phyloP scores from a whole-genome alignment of 2,888 invertebrate species.

The Cerceris rybyensis region DNA sequence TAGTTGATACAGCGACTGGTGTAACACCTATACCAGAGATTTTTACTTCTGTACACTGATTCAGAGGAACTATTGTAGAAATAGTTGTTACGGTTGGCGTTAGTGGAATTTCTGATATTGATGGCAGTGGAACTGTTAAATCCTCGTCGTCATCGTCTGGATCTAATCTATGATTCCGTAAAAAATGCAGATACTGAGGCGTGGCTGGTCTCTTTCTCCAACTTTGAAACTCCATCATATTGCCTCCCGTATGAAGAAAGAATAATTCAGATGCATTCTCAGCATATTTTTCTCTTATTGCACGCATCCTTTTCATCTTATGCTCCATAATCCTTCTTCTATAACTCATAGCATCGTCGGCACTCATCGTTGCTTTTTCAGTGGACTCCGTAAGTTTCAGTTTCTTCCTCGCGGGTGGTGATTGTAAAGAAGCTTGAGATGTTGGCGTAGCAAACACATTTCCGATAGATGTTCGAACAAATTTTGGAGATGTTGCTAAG shows the following conservation, averaged over 20 bases:
- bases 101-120: slow-evolving; percentile 52
- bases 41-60: slow-evolving; percentile 84
- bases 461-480: slow-evolving; percentile 77
- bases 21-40: slow-evolving; percentile 85
- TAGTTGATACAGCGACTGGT: slow-evolving; percentile 85
- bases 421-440: slow-evolving; percentile 68
- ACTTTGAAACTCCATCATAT: slow-evolving; percentile 93
- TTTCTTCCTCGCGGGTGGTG: slow-evolving; percentile 82
- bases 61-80: slow-evolving; percentile 61
- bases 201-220: slow-evolving; percentile 93
- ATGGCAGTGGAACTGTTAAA: slow-evolving; percentile 74
- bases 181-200: slow-evolving; percentile 88
- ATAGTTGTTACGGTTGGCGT: slow-evolving; percentile 49
- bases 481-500: slow-evolving; percentile 78
- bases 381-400: slow-evolving; percentile 79
- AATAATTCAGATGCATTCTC: slow-evolving; percentile 93
- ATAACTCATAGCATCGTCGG: slow-evolving; percentile 82
- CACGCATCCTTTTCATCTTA: slow-evolving; percentile 87
- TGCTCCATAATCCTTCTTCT: slow-evolving; percentile 88
- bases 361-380: slow-evolving; percentile 75
- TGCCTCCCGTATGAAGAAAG: slow-evolving; percentile 93
- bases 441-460: slow-evolving; percentile 80
- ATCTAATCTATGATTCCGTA: slow-evolving; percentile 88
- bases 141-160: slow-evolving; percentile 84
- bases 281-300: slow-evolving; percentile 88